Evolutionary conservation across 1,140 invertebrate species (phyloP).

Genomic region (Dendroctonus ponderosae): DNA sequence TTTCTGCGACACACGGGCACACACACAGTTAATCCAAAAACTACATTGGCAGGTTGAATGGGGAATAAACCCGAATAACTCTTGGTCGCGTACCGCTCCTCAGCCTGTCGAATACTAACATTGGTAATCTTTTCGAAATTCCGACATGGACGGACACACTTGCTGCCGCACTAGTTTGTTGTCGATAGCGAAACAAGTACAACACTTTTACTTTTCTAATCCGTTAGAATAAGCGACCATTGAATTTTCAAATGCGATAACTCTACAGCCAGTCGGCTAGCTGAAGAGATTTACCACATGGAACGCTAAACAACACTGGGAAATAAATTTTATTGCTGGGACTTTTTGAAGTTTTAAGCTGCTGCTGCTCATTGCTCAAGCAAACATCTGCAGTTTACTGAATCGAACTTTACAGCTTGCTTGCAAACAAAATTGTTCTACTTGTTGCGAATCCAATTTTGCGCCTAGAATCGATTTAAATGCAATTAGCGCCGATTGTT

Average conservation of each 20-base stretch:
- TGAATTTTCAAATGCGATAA: slow-evolving; percentile 21
- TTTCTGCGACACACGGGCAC: background rate
- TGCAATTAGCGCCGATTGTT: too few species aligned
- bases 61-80: background rate
- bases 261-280: background rate
- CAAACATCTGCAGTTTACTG: too few species aligned
- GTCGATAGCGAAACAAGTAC: slow-evolving; percentile 19
- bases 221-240: slow-evolving; percentile 16
- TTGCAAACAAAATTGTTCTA: too few species aligned
- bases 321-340: too few species aligned
- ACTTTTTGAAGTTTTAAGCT: too few species aligned
- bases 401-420: too few species aligned
- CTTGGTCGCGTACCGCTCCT: background rate
- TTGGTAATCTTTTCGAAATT: slow-evolving; percentile 16
- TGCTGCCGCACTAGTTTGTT: slow-evolving; percentile 19
- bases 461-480: too few species aligned
- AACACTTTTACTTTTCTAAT: slow-evolving; percentile 26
- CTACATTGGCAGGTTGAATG: background rate
- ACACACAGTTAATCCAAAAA: background rate
- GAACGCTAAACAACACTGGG: too few species aligned
- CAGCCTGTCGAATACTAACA: background rate
- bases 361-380: too few species aligned
- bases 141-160: slow-evolving; percentile 14
- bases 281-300: background rate
- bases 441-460: too few species aligned